Conservation (phyloP, 2,113 vertebrate genomes). For the Colossoma macropomum region DNA sequence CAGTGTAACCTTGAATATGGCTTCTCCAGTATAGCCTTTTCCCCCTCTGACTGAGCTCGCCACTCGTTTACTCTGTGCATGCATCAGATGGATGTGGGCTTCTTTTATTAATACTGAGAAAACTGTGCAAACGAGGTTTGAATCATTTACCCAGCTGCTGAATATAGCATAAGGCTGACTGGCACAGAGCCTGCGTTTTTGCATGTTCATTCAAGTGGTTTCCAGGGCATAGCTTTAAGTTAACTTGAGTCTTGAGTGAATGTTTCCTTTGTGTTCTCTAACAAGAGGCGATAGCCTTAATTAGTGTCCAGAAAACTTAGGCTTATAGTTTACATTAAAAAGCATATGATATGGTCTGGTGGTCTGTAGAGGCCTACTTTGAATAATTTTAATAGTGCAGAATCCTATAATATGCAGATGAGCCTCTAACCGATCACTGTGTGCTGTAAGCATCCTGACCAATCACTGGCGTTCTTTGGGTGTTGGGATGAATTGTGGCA, state of each 20-base stretch:
- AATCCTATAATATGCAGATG: no score
- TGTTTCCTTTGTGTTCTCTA: background rate
- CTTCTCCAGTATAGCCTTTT: background rate
- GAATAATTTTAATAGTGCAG: no score
- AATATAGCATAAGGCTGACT: background rate
- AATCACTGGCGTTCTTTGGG: no score
- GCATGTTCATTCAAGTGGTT: background rate
- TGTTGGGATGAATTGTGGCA: no score
- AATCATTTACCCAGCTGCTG: background rate
- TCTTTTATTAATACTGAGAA: conserved; percentile 16
- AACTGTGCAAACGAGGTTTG: background rate
- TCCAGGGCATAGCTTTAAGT: background rate
- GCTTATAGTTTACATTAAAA: no score
- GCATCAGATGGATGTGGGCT: background rate
- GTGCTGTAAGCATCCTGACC: no score
- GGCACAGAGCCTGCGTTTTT: background rate
- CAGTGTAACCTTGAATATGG: background rate
- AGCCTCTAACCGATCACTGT: no score
- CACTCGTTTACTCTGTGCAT: background rate
- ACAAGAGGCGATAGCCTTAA: background rate
- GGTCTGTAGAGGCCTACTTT: no score
- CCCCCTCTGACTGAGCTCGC: background rate
- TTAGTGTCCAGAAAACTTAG: no score
- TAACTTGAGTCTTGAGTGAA: background rate
- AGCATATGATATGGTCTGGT: no score